A percentile compares a stretch with the other conserved stretches of the same genome.
These are phyloP conservation scores for Lithophane semibrunnea DNA, from an alignment of 2,888 invertebrate species.

Conservation along the genomic window DNA sequence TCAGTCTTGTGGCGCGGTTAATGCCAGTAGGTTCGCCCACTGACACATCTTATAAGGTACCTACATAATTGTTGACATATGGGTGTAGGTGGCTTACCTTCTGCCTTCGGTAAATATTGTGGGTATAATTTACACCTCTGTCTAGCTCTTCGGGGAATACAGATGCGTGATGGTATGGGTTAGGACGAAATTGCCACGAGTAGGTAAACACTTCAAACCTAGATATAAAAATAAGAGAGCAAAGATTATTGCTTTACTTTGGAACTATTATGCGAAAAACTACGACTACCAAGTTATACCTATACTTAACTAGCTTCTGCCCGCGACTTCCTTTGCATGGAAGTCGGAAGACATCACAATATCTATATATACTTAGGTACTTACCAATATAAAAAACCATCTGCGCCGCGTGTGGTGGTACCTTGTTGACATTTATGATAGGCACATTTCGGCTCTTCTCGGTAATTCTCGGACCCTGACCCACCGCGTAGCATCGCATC, in stretches of 20 bases:
- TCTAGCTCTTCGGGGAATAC: neutral
- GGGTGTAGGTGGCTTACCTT: neutral
- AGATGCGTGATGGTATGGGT: neutral
- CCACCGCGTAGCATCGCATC: too few relatives aligned
- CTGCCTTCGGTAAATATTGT: neutral
- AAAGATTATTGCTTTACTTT: constrained; percentile 13
- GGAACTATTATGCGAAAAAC: constrained; percentile 29
- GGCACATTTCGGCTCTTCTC: too few relatives aligned
- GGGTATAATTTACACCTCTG: neutral
- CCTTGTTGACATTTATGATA: too few relatives aligned
- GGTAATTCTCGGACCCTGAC: too few relatives aligned
- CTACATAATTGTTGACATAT: neutral
- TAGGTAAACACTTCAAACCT: neutral
- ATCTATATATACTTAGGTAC: too few relatives aligned
- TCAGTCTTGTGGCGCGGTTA: neutral
- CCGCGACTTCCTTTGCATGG: too few relatives aligned
- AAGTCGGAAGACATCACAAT: too few relatives aligned
- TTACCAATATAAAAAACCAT: too few relatives aligned
- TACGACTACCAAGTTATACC: constrained; percentile 1
- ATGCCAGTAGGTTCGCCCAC: neutral
- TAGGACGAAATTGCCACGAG: neutral
- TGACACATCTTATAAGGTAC: neutral
- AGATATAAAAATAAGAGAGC: neutral
- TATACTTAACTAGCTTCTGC: neutral
- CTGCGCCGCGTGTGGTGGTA: too few relatives aligned